Base-by-base conservation (phyloP, 2,797 vertebrate genomes). In the Brachymystax lenok region DNA sequence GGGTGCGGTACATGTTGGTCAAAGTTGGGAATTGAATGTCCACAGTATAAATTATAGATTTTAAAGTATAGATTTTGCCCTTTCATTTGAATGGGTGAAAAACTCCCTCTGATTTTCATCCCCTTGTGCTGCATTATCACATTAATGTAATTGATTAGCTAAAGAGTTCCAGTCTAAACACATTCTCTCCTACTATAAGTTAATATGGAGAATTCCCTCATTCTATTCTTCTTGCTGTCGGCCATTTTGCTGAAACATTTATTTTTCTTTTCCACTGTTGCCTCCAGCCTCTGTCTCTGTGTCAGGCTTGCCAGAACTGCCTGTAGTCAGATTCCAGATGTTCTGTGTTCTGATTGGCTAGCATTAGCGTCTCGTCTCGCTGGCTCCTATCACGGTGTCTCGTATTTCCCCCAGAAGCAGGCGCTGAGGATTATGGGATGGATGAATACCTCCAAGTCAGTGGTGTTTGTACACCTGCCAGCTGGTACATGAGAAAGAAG, bases 241-340 rank as follows among this genome's bases (percentile, higher is more conserved):
- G 80, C 85, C 88, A 92, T 91, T 87, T 91, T 91, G 82, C 83
- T 73, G 76, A 72, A 69, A 63, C 3, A 1, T 64, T 64, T 85
- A 68, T 85, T 21, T 14, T 76, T 80, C 74, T 73, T 82, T 74
- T 85, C 46, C 77, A 82, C 54, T 73, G 50, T 70, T 84, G 76
- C 77, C 69, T 83, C 74, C 51, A 77, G 73, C 69, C 71, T 74
- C 76, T 68, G 66, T 74, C 64, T 74, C 75, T 68, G 69, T 14
- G 68, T 74, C 35, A 77, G 80, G 6, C 71, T 83, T 86, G 82
- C 85, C 86, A 85, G 85, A 86, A 81, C 80, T 77, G 82, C 85
- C 81, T 84, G 82, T 83, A 86, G 82, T 87, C 82, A 75, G 82
- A 90, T 83, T 92, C 91, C 93, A 94, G 91, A 94, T 93, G 91